phyloP scores from a whole-genome alignment of 2,113 vertebrate species.

The Eclectus roratus region DNA sequence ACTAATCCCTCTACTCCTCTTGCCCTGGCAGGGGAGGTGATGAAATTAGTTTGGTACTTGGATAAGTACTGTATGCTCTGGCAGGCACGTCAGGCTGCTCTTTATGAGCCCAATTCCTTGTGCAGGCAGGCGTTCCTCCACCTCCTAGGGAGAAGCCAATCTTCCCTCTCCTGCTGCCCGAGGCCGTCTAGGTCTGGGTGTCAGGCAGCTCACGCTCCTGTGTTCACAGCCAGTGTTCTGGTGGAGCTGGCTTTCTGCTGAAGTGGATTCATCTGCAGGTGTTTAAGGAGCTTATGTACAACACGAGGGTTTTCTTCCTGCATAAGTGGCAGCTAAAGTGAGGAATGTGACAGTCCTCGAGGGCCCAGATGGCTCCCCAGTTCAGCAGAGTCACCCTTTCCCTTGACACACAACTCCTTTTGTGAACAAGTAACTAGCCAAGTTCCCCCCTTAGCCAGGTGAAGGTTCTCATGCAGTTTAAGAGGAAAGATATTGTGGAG shows the following conservation, averaged over 20 bases:
- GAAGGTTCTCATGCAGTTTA: neutral
- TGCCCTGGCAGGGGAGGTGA: neutral
- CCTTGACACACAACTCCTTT: neutral
- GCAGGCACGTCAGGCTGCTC: neutral
- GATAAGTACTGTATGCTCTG: neutral
- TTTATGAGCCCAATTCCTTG: neutral
- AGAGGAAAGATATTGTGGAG: neutral
- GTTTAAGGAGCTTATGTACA: neutral
- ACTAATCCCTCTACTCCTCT: conserved; percentile 32
- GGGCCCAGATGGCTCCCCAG: neutral
- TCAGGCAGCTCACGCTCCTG: neutral
- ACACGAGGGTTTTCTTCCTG: neutral
- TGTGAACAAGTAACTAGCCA: neutral
- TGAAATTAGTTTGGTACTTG: neutral
- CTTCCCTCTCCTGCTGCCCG: neutral
- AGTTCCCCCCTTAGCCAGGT: neutral
- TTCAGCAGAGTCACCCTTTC: neutral
- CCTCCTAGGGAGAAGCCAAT: neutral
- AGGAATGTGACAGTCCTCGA: neutral
- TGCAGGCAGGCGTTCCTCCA: neutral
- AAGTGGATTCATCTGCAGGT: neutral
- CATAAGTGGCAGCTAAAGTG: neutral
- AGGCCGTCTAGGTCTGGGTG: neutral
- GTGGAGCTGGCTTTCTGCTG: neutral
- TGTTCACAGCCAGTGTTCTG: rapidly evolving